Percentiles rank a stretch among this genome's conserved stretches.
phyloP scores from a whole-genome alignment of 2,888 invertebrate species.

The Toxonevra muliebris region DNA sequence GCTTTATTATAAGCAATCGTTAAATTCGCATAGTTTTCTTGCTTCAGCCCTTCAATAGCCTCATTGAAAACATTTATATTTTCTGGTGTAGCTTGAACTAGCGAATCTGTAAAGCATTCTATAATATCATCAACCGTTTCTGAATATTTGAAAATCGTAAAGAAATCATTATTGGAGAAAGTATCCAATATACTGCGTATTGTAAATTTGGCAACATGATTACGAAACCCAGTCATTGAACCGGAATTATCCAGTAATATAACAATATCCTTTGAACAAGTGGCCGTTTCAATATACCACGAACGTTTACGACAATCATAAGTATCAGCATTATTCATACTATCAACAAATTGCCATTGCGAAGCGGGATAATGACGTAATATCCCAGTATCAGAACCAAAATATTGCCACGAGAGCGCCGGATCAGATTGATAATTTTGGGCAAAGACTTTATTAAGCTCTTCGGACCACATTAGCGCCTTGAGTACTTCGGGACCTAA shows the following conservation, averaged over 20 bases:
- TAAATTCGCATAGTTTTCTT: conserved; percentile 85
- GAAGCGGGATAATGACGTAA: conserved; percentile 90
- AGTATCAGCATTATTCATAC: conserved; percentile 71
- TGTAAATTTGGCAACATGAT: conserved; percentile 84
- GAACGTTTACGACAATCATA: conserved; percentile 93
- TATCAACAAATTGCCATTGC: conserved; percentile 69
- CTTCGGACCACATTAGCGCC: conserved; percentile 91
- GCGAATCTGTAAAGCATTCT: conserved; percentile 81
- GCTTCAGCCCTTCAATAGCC: conserved; percentile 71
- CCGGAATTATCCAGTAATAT: conserved; percentile 96
- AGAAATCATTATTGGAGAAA: conserved; percentile 96
- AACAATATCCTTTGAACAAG: conserved; percentile 96
- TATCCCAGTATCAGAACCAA: conserved; percentile 93
- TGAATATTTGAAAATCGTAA: conserved; percentile 89
- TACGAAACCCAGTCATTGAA: conserved; percentile 89
- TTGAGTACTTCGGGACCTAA: conserved; percentile 70
- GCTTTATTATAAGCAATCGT: conserved; percentile 83
- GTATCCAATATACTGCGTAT: conserved; percentile 90
- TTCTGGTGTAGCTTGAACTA: conserved; percentile 90
- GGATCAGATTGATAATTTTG: conserved; percentile 90
- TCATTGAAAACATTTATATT: conserved; percentile 80
- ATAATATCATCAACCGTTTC: conserved; percentile 78
- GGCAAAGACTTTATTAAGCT: conserved; percentile 82
- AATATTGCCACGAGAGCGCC: conserved; percentile 96
- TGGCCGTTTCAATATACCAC: conserved; percentile 98